Evolutionary conservation across 2,113 vertebrate genomes (phyloP), one percentile per base, ranked within the genome.

Genomic region (Pollachius pollachius): DNA sequence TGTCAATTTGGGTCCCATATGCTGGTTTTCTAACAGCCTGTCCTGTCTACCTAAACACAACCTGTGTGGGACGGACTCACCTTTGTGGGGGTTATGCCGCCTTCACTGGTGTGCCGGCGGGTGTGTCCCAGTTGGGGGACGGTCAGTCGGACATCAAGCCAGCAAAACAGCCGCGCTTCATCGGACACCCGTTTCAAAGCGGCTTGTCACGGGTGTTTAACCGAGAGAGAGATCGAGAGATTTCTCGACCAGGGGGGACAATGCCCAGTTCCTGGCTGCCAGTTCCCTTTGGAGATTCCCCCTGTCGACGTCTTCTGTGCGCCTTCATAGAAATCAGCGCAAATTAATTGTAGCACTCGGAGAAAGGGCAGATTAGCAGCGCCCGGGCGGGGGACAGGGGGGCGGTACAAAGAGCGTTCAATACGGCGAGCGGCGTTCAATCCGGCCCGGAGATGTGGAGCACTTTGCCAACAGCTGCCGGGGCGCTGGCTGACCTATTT

Each of bases 361-460:
- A 96, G 94, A 97, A 98, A 95, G 91, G 94, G 84, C n/a, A 94
- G 93, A 97, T 97, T 97, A 97, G 66, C 85, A 77, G 83, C 74
- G 82, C 30, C 21, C 87, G 80, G 80, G 73, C 5, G 37, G 37
- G 7, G 41, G 41, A 48, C 6, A 1, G 41, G 41, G 6, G 7
- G 93, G 80, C 78, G 85, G 80, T 81, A 95, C 94, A 96, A 94
- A 89, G 93, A 92, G 87, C 86, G 86, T 87, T 93, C 91, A 81
- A 91, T 90, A 85, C 72, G 76, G 68, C 64, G 57, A 89, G 82
- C 87, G 89, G 90, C 90, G n/a, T n/a, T n/a, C n/a, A n/a, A n/a
- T n/a, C n/a, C n/a, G 90, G 90, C 91, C 90, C 91, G 68, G 79
- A 72, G 7, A 48, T 91, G 90, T 81, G 84, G 78, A 81, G 83